A percentile compares a stretch with the other conserved stretches of the same genome.
phyloP scores from a whole-genome alignment of 2,797 vertebrate genomes.

The Hirundo rustica region DNA sequence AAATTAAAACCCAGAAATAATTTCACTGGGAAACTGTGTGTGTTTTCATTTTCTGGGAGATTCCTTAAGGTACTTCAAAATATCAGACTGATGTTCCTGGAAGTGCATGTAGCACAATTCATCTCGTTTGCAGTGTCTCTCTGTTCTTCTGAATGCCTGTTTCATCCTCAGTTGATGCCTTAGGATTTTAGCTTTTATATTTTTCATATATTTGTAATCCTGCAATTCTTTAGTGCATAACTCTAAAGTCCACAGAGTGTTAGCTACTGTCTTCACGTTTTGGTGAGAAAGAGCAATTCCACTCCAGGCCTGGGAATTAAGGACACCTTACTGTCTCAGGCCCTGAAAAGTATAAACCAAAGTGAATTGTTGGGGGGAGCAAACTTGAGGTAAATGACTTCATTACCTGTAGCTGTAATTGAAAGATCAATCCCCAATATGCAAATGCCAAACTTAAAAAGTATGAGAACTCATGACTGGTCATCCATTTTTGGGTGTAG shows the following conservation, averaged over 20 bases:
- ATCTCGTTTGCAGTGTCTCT: not conserved
- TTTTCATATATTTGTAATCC: not conserved
- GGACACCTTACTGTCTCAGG: not conserved
- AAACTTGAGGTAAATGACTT: not conserved
- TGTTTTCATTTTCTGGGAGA: not conserved
- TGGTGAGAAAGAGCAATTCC: not conserved
- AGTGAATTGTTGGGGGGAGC: not conserved
- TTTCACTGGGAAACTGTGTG: not conserved
- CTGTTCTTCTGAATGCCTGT: not conserved
- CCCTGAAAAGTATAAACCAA: not conserved
- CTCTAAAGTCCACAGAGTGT: not conserved
- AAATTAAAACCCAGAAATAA: not conserved
- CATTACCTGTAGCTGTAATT: not conserved
- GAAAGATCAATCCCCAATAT: not conserved
- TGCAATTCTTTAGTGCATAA: not conserved
- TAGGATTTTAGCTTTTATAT: not conserved
- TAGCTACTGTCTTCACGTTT: not conserved
- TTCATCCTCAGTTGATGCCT: not conserved
- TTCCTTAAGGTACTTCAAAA: not conserved
- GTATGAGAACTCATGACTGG: not conserved
- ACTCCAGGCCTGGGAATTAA: not conserved
- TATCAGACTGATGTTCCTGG: not conserved
- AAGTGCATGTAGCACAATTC: not conserved
- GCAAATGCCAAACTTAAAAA: not conserved
- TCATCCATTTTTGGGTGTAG: not conserved